Conservation (phyloP, 2,113 vertebrate genomes). For the Alethe diademata region DNA sequence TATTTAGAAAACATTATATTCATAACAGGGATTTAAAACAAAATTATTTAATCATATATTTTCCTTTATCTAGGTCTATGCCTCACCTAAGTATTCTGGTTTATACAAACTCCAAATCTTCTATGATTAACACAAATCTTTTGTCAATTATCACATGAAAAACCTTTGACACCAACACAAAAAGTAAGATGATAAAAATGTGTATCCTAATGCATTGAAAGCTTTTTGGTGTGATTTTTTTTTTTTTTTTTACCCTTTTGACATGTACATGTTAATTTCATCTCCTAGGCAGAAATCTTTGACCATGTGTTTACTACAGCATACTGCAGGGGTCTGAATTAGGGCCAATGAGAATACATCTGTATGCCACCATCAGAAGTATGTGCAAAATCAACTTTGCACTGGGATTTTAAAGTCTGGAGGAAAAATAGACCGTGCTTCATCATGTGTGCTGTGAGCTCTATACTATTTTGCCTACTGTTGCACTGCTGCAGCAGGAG, state of each 20-base stretch:
- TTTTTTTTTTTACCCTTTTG: neutral
- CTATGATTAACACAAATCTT: no score
- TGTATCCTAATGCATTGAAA: rapidly evolving
- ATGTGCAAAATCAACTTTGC: neutral
- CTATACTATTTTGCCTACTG: neutral
- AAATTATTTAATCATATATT: no score
- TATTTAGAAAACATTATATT: no score
- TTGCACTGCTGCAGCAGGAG: neutral
- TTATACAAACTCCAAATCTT: no score
- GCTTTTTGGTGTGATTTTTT: neutral
- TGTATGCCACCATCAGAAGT: neutral
- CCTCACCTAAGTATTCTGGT: no score
- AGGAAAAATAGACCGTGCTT: rapidly evolving
- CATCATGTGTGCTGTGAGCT: neutral
- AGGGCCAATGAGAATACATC: rapidly evolving
- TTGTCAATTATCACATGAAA: neutral
- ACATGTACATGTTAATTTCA: neutral
- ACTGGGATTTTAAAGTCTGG: neutral
- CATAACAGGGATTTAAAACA: no score
- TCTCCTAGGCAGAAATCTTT: neutral
- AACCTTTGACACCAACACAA: neutral
- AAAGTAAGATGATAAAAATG: neutral
- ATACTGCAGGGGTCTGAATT: neutral
- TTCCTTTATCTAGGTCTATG: no score
- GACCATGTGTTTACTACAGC: neutral